Evolutionary conservation across 1,140 invertebrate species (phyloP).

Genomic region (Adelges cooleyi): DNA sequence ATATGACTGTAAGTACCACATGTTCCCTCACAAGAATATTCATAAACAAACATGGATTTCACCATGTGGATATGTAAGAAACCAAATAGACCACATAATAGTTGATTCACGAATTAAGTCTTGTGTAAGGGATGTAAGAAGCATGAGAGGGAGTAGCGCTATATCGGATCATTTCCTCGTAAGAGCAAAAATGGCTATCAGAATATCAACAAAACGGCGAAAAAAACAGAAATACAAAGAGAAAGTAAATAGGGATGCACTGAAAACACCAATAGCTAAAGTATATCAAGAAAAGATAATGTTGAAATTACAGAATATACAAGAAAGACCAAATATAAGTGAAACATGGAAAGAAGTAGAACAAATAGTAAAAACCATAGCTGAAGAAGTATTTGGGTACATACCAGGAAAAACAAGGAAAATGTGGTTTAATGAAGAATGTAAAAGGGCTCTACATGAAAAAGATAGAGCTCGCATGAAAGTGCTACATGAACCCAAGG

Average conservation of each 20-base stretch:
- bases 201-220: not conserved
- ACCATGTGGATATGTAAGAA: conserved; percentile 28
- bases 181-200: not conserved
- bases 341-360: not conserved
- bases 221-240: not conserved
- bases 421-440: conserved; percentile 31
- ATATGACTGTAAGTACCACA: conserved; percentile 31
- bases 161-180: conserved; percentile 30
- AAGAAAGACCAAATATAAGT: not conserved
- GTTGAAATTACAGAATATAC: too few relatives aligned
- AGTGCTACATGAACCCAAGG: not conserved
- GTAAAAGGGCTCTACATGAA: conserved; percentile 13
- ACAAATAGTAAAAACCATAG: not conserved
- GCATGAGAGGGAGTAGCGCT: conserved; percentile 23
- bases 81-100: conserved; percentile 32
- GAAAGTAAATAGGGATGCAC: not conserved
- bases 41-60: conserved; percentile 33
- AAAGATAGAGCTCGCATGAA: not conserved
- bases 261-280: not conserved
- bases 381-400: not conserved
- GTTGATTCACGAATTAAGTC: conserved; percentile 13
- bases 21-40: conserved; percentile 32
- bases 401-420: conserved; percentile 18
- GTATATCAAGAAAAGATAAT: not conserved
- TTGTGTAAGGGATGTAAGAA: conserved; percentile 20